phyloP scores from a whole-genome alignment of 2,888 invertebrate genomes.

The Callimorpha dominula region DNA sequence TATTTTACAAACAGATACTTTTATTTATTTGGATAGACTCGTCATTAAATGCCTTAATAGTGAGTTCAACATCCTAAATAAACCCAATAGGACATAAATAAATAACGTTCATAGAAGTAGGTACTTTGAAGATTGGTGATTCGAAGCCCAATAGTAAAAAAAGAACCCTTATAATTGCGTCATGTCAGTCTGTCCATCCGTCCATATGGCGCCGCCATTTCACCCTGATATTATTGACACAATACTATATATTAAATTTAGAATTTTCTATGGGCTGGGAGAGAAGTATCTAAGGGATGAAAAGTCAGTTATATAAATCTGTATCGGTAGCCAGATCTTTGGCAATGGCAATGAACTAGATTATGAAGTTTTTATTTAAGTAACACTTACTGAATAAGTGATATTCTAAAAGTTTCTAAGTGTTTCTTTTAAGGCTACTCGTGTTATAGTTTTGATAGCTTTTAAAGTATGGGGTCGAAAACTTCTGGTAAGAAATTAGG shows the following conservation, averaged over 20 bases:
- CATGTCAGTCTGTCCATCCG: conserved; percentile 1
- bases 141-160: not conserved
- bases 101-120: not conserved
- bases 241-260: not conserved
- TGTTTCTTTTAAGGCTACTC: too few relatives aligned
- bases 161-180: not conserved
- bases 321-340: not conserved
- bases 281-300: not conserved
- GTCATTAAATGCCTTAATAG: not conserved
- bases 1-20: too few relatives aligned
- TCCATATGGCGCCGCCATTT: not conserved
- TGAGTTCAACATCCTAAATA: not conserved
- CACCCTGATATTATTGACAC: not conserved
- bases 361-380: not conserved
- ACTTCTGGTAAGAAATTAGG: too few relatives aligned
- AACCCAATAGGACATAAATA: not conserved
- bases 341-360: not conserved
- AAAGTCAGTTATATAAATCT: not conserved
- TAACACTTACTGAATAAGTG: too few relatives aligned
- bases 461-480: too few relatives aligned
- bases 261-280: not conserved
- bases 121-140: not conserved
- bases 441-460: too few relatives aligned
- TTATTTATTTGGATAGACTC: too few relatives aligned
- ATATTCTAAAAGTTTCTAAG: too few relatives aligned